phyloP scores from a whole-genome alignment of 2,113 vertebrate genomes.

The Hipposideros armiger region DNA sequence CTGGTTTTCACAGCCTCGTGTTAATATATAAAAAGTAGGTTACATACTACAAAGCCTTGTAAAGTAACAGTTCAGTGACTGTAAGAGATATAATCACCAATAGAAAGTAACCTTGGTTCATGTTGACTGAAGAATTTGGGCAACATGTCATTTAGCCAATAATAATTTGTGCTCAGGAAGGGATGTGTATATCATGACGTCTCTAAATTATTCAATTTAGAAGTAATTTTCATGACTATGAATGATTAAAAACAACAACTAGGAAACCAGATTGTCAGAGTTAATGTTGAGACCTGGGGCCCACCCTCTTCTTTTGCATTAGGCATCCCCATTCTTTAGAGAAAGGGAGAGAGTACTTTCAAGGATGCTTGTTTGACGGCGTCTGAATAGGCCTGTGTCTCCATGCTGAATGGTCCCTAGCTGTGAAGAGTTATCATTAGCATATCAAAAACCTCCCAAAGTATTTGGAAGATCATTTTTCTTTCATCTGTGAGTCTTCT shows the following conservation, averaged over 20 bases:
- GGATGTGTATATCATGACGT: neutral
- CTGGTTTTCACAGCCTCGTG: neutral
- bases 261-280: neutral
- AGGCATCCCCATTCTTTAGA: neutral
- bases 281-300: neutral
- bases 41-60: neutral
- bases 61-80: neutral
- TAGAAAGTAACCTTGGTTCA: neutral
- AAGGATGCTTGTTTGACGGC: neutral
- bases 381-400: neutral
- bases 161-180: neutral
- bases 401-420: neutral
- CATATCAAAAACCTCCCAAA: slow-evolving; percentile 54
- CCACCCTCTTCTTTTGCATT: neutral
- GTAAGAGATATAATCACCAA: neutral
- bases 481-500: slow-evolving; percentile 16
- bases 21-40: neutral
- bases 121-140: neutral
- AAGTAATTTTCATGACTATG: neutral
- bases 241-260: neutral
- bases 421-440: slow-evolving; percentile 33
- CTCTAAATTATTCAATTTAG: neutral
- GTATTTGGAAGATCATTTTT: neutral
- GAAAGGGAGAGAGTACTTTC: neutral
- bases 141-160: neutral